phyloP scores from a whole-genome alignment of 2,113 vertebrate genomes.

The Phaethornis superciliosus region DNA sequence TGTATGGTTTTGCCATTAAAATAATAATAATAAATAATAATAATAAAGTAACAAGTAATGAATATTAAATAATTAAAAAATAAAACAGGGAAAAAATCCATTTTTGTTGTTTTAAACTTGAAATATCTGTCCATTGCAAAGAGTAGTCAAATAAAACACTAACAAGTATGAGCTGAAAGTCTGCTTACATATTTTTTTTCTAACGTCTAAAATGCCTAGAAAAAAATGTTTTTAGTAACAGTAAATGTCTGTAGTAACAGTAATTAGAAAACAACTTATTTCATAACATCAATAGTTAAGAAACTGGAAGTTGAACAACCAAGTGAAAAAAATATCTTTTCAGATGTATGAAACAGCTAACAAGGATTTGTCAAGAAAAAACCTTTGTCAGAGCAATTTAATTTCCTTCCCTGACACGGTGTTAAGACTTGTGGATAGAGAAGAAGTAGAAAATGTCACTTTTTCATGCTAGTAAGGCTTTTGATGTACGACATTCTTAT shows the following conservation, averaged over 20 bases:
- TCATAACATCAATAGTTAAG: neutral
- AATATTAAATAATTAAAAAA: neutral
- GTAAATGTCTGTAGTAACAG: too few species aligned
- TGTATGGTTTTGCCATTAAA: neutral
- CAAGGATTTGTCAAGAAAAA: neutral
- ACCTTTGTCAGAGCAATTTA: neutral
- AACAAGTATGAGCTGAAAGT: neutral
- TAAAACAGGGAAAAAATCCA: neutral
- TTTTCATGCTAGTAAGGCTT: neutral
- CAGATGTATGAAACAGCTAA: neutral
- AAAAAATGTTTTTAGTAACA: too few species aligned
- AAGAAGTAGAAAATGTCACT: neutral
- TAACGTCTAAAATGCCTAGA: neutral
- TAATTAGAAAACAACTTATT: neutral
- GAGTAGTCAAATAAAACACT: neutral
- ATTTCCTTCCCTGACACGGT: neutral
- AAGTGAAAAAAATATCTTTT: neutral
- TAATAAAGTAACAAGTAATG: too few species aligned
- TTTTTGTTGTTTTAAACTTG: neutral
- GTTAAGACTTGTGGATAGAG: neutral
- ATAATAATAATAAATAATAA: too few species aligned
- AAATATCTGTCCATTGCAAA: neutral
- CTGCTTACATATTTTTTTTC: neutral
- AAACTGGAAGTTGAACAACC: neutral
- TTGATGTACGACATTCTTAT: neutral